phyloP scores from a whole-genome alignment of 1,140 invertebrate genomes.

The Drosophila lini region DNA sequence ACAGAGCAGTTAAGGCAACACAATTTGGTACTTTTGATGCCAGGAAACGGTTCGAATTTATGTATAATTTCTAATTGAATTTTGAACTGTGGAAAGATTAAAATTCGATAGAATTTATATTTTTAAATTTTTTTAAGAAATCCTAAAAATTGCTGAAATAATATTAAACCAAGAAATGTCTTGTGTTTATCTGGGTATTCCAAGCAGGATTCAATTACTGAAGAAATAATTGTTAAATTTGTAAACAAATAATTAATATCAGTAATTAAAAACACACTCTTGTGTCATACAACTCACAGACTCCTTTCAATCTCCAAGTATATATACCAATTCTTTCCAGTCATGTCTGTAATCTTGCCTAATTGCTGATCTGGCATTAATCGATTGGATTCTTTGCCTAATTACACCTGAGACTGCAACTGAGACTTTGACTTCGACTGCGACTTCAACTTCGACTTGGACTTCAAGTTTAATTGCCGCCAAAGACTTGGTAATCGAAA shows the following conservation, averaged over 20 bases:
- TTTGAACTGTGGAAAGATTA: no score
- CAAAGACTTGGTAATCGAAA: slow-evolving; percentile 13
- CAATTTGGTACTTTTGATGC: neutral
- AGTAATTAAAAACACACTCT: neutral
- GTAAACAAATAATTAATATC: neutral
- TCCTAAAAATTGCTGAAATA: no score
- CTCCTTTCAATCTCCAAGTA: neutral
- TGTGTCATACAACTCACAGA: neutral
- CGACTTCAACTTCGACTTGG: neutral
- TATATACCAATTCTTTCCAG: slow-evolving; percentile 3
- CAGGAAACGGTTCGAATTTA: no score
- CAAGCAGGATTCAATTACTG: neutral
- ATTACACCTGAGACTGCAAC: slow-evolving; percentile 21
- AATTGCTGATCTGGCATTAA: slow-evolving; percentile 13
- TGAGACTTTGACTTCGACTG: neutral
- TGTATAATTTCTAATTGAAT: neutral
- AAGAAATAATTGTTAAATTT: neutral
- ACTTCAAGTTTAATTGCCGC: slow-evolving; percentile 54
- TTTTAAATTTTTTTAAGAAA: no score
- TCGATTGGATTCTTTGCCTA: slow-evolving; percentile 37
- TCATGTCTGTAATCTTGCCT: slow-evolving; percentile 10
- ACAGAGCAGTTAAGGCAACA: neutral
- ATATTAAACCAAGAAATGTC: no score
- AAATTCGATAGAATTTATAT: no score
- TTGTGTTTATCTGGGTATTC: neutral